A percentile compares a stretch with the other conserved stretches of the same genome.
These are phyloP conservation scores for Silurus lanzhouensis DNA, from an alignment of 2,797 vertebrate genomes.

Conservation along the genomic window DNA sequence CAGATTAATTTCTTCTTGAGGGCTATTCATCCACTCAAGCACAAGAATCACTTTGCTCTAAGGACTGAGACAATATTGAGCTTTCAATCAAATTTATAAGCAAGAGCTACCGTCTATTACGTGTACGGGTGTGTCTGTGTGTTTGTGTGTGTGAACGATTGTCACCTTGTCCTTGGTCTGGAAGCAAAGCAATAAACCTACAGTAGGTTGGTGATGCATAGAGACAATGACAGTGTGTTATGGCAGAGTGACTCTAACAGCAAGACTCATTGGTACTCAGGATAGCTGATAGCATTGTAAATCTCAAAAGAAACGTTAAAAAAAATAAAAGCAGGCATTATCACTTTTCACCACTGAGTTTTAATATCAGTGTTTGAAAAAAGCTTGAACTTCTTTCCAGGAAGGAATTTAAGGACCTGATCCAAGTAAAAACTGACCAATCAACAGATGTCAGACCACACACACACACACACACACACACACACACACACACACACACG, in stretches of 20 bases:
- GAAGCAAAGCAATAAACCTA: conserved; percentile 46
- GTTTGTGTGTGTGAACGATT: conserved; percentile 36
- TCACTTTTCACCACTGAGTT: neutral
- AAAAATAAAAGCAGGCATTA: neutral
- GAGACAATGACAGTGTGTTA: conserved; percentile 30
- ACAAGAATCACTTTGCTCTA: conserved; percentile 76
- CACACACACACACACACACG: conserved; percentile 8
- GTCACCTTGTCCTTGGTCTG: conserved; percentile 63
- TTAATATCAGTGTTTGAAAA: neutral
- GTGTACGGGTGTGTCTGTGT: conserved; percentile 34
- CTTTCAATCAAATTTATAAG: conserved; percentile 74
- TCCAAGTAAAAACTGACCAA: conserved; percentile 21
- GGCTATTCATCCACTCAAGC: conserved; percentile 79
- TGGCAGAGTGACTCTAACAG: conserved; percentile 19
- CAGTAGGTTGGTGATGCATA: conserved; percentile 37
- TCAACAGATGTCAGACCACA: conserved; percentile 35
- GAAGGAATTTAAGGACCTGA: neutral
- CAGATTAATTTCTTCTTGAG: conserved; percentile 78
- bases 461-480: conserved; percentile 24
- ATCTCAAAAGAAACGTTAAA: neutral
- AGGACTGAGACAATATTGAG: conserved; percentile 73
- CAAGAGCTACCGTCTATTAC: conserved; percentile 41
- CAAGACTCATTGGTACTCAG: conserved; percentile 4
- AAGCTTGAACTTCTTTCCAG: neutral
- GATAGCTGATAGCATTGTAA: neutral